Conservation (phyloP, 37 sponge, comb jelly and placozoan genomes). For the Crambe crambe region DNA sequence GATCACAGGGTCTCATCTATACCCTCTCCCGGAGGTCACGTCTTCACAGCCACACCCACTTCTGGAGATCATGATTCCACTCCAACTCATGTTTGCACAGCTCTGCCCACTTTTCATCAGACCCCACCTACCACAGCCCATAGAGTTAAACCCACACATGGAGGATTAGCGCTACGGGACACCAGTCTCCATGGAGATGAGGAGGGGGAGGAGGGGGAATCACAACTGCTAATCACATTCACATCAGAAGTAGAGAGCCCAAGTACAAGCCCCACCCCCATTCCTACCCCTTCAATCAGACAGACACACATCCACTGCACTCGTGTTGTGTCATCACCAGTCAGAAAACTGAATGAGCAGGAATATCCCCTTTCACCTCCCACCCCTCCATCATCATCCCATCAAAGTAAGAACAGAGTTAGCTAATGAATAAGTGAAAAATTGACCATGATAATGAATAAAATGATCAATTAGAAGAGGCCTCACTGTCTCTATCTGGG, state of each 20-base stretch:
- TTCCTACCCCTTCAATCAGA: too few relatives aligned
- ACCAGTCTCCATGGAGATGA: not conserved
- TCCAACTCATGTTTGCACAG: too few relatives aligned
- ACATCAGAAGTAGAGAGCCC: not conserved
- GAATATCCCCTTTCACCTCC: not conserved
- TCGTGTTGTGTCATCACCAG: not conserved
- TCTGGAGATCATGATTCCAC: too few relatives aligned
- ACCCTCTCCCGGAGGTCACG: not conserved
- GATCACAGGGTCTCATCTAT: not conserved
- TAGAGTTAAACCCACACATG: not conserved
- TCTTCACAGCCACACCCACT: not conserved
- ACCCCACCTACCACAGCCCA: too few relatives aligned
- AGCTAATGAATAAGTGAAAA: too few relatives aligned
- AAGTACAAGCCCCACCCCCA: not conserved
- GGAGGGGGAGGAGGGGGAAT: too few relatives aligned
- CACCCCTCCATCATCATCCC: not conserved
- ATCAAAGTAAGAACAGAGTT: too few relatives aligned
- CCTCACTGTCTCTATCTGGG: too few relatives aligned
- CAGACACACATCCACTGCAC: not conserved
- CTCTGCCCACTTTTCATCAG: not conserved
- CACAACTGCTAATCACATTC: slow-evolving; percentile 2
- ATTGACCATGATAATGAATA: too few relatives aligned
- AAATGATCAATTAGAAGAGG: too few relatives aligned
- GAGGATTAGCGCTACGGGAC: slow-evolving; percentile 1
- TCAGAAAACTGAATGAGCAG: not conserved